Conservation (phyloP, 2,797 vertebrate genomes). For the Hirundo rustica region DNA sequence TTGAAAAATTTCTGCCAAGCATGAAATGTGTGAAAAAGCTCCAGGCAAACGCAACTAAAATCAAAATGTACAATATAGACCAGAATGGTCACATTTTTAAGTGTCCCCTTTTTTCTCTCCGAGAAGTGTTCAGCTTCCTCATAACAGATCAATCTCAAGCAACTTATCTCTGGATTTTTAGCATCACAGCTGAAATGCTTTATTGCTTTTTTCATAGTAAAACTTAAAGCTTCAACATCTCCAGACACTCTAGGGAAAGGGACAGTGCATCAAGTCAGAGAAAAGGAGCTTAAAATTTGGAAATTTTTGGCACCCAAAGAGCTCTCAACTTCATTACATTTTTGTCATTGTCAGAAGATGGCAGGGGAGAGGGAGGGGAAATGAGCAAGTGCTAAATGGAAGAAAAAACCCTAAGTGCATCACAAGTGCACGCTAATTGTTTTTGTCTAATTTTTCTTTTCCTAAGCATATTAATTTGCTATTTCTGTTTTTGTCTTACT, state of each 20-base stretch:
- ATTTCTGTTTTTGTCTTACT: slow-evolving; percentile 40
- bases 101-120: not conserved
- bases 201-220: slow-evolving; percentile 34
- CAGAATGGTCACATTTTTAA: not conserved
- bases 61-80: not conserved
- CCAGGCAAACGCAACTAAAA: not conserved
- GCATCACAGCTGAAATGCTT: slow-evolving; percentile 13
- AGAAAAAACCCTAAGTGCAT: slow-evolving; percentile 9
- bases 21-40: not conserved
- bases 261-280: not conserved
- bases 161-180: slow-evolving; percentile 13
- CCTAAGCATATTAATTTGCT: slow-evolving; percentile 39
- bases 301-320: slow-evolving; percentile 5
- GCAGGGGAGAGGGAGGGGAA: not conserved
- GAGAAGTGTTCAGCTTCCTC: not conserved
- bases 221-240: not conserved
- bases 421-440: slow-evolving; percentile 29
- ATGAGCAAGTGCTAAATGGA: slow-evolving; percentile 30
- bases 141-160: not conserved
- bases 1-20: not conserved
- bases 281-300: not conserved
- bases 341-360: not conserved
- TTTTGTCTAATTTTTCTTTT: slow-evolving; percentile 7
- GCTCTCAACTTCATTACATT: slow-evolving; percentile 2
- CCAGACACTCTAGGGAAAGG: slow-evolving; percentile 10